Conservation (phyloP, 2,797 vertebrate species). For the Austrolebias charrua region DNA sequence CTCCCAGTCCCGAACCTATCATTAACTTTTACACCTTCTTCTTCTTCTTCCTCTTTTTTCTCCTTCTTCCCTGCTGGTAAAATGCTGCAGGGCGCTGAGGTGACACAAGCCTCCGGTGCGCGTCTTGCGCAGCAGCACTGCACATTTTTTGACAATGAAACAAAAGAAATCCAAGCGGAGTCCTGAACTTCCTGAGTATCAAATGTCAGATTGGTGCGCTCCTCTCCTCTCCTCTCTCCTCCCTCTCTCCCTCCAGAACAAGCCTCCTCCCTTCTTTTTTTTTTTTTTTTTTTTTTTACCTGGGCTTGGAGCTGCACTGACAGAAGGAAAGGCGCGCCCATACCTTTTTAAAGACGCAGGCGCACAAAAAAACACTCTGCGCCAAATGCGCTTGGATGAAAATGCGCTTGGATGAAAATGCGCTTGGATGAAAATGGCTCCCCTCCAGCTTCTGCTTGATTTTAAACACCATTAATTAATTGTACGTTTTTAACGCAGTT, state of each 20-base stretch:
- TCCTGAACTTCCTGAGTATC: constrained; percentile 87
- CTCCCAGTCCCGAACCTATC: constrained; percentile 34
- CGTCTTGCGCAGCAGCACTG: constrained; percentile 55
- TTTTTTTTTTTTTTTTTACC: constrained; percentile 58
- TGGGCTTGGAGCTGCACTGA: constrained; percentile 54
- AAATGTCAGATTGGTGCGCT: constrained; percentile 77
- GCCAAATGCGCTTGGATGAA: too few relatives aligned
- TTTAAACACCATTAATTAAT: too few relatives aligned
- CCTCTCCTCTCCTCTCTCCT: constrained; percentile 46
- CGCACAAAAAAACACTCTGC: constrained; percentile 10
- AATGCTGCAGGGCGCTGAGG: constrained; percentile 18
- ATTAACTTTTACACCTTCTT: constrained; percentile 14
- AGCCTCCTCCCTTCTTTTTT: constrained; percentile 52
- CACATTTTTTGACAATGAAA: constrained; percentile 77
- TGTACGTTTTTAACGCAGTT: too few relatives aligned
- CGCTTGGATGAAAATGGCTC: too few relatives aligned
- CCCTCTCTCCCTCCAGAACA: constrained; percentile 34
- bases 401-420: too few relatives aligned
- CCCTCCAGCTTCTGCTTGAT: too few relatives aligned
- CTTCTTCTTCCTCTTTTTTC: too few relatives aligned
- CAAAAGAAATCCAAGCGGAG: constrained; percentile 82
- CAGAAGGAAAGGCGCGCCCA: constrained; percentile 47
- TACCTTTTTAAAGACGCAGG: constrained; percentile 70
- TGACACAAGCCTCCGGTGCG: constrained; percentile 40
- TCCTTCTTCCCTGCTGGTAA: constrained; percentile 5